Evolutionary conservation across 1,140 invertebrate genomes (phyloP).

Genomic region (Papilio aristodemus): DNA sequence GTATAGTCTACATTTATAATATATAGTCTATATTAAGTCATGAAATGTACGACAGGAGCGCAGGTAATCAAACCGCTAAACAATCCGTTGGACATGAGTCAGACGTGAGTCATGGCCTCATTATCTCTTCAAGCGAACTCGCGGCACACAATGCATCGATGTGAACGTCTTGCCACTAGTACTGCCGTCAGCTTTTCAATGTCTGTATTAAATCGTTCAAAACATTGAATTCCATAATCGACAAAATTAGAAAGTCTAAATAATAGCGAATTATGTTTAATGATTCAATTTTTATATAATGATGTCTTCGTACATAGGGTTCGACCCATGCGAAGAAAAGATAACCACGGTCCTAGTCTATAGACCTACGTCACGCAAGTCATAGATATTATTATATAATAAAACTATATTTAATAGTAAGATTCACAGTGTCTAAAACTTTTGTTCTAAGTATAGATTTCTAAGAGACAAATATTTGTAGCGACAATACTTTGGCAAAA

Average conservation of each 20-base stretch:
- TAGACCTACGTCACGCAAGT: too few species aligned
- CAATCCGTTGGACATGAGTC: slow-evolving; percentile 31
- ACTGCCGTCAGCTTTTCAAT: not conserved
- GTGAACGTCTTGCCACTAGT: slow-evolving; percentile 13
- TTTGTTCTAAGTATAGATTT: too few species aligned
- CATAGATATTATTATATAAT: too few species aligned
- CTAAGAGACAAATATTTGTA: not conserved
- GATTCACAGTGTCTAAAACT: too few species aligned
- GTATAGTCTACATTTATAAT: not conserved
- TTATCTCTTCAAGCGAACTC: slow-evolving; percentile 29
- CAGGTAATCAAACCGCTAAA: slow-evolving; percentile 29
- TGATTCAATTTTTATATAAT: too few species aligned
- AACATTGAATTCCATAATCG: not conserved
- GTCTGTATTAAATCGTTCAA: not conserved
- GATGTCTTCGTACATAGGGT: too few species aligned
- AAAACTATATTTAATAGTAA: too few species aligned
- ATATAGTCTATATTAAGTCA: slow-evolving; percentile 17
- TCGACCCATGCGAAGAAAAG: too few species aligned
- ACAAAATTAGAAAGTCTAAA: not conserved
- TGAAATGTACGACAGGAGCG: not conserved
- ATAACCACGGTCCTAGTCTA: too few species aligned
- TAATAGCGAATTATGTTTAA: not conserved
- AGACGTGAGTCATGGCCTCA: slow-evolving; percentile 31
- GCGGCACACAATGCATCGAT: slow-evolving; percentile 1
- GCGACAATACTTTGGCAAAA: not conserved